Conservation (phyloP, 2,113 vertebrate species). For the Oryzias javanicus region DNA sequence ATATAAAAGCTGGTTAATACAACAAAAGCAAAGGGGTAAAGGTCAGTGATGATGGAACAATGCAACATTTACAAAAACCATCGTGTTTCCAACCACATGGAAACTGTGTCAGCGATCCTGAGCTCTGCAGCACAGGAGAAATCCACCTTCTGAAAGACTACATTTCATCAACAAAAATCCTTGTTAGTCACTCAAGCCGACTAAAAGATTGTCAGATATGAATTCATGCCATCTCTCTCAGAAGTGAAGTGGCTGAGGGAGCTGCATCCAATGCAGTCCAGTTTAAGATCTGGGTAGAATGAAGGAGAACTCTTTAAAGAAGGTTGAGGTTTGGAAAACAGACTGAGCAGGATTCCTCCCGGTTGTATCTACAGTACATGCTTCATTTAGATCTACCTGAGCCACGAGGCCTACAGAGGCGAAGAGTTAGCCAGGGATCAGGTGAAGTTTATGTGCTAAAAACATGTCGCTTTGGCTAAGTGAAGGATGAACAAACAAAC, state of each 20-base stretch:
- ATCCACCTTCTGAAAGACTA: no score
- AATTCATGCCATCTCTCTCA: slow-evolving; percentile 13
- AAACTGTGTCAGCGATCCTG: no score
- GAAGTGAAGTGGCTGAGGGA: slow-evolving; percentile 5
- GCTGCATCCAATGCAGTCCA: slow-evolving; percentile 8
- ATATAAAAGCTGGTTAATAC: no score
- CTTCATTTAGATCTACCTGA: slow-evolving; percentile 30
- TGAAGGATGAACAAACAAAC: slow-evolving; percentile 57
- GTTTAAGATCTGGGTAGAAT: neutral
- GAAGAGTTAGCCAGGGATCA: slow-evolving; percentile 30
- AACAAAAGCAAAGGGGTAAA: no score
- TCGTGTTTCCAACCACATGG: no score
- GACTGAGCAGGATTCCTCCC: slow-evolving; percentile 15
- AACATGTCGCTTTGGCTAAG: slow-evolving; percentile 47
- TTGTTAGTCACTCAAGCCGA: slow-evolving; percentile 5
- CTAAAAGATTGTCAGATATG: slow-evolving; percentile 14
- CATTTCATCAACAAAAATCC: neutral
- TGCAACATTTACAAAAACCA: no score
- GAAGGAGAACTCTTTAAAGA: neutral
- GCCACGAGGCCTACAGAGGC: slow-evolving; percentile 19
- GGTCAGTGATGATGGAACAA: no score
- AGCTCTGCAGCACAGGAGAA: no score
- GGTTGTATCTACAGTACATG: neutral
- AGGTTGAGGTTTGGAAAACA: slow-evolving; percentile 23
- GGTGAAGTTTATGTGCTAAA: slow-evolving; percentile 45